Evolutionary conservation across 2,113 vertebrate genomes (phyloP).

Genomic region (Myodes glareolus): DNA sequence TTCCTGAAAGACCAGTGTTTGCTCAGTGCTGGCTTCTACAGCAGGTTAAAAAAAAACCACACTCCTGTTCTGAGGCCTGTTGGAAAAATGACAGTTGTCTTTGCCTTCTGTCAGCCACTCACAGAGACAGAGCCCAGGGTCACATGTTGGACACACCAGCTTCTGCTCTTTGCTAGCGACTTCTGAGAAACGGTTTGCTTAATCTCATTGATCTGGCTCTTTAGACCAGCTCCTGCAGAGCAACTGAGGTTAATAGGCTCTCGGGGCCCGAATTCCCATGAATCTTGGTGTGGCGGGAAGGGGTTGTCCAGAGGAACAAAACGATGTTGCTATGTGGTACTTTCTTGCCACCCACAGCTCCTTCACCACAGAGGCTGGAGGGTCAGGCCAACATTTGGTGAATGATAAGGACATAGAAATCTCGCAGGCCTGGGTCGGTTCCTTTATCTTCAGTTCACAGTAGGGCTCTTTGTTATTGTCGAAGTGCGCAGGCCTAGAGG

Average conservation of each 20-base stretch:
- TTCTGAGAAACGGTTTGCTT: conserved; percentile 47
- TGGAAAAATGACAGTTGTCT: not conserved
- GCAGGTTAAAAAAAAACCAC: conserved; percentile 4
- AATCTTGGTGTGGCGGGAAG: not conserved
- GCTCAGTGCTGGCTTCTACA: not conserved
- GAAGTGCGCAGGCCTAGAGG: not conserved
- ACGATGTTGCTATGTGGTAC: rapidly evolving
- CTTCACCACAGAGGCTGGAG: rapidly evolving
- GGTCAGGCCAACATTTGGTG: not conserved
- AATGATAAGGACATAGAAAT: not conserved
- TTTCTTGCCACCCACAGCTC: not conserved
- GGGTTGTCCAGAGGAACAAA: not conserved
- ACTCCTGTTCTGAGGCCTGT: not conserved
- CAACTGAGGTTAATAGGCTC: conserved; percentile 50
- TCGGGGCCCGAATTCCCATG: conserved; percentile 11
- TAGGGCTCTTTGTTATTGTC: not conserved
- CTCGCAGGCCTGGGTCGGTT: not conserved
- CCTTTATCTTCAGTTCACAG: not conserved
- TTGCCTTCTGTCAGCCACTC: not conserved
- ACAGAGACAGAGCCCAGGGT: not conserved
- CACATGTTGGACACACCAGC: not conserved
- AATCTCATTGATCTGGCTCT: conserved; percentile 47
- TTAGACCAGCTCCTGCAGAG: not conserved
- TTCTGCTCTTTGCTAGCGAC: conserved; percentile 12
- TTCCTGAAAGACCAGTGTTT: conserved; percentile 20